These are phyloP conservation scores for Crioceris asparagi DNA, from an alignment of 2,888 invertebrate species.

Conservation along the genomic window DNA sequence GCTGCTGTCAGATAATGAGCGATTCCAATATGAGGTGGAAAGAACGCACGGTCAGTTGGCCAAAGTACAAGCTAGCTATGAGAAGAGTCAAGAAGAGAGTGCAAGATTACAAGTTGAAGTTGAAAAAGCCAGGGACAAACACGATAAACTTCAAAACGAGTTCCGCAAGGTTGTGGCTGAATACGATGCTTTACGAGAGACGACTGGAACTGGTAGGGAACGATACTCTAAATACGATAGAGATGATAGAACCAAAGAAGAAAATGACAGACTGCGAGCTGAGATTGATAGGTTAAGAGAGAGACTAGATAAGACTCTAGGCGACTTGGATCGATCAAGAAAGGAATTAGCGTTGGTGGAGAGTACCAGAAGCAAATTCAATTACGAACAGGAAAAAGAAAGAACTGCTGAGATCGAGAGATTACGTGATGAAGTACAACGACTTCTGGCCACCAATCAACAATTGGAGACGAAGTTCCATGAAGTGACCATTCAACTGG, in stretches of 20 bases:
- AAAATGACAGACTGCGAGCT: constrained; percentile 64
- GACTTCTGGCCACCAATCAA: constrained; percentile 50
- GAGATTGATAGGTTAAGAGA: constrained; percentile 73
- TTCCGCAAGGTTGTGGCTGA: constrained; percentile 71
- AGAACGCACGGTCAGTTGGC: constrained; percentile 76
- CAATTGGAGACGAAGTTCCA: constrained; percentile 67
- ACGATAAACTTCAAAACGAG: constrained; percentile 75
- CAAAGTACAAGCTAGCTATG: constrained; percentile 75
- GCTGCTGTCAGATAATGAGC: constrained; percentile 70
- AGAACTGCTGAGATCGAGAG: constrained; percentile 54
- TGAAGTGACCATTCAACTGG: constrained; percentile 71
- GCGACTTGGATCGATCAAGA: constrained; percentile 67
- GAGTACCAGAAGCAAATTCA: constrained; percentile 69
- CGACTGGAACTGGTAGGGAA: constrained; percentile 53
- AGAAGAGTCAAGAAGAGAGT: constrained; percentile 83
- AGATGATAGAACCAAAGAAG: constrained; percentile 58
- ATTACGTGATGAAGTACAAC: constrained; percentile 63
- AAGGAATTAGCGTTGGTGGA: constrained; percentile 69
- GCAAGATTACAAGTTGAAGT: constrained; percentile 76
- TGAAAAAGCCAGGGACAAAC: constrained; percentile 85
- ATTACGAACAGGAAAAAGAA: constrained; percentile 61
- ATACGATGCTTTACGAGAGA: constrained; percentile 67
- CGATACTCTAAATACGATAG: constrained; percentile 69
- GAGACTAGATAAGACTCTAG: constrained; percentile 67
- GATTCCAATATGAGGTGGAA: constrained; percentile 77